Conservation (phyloP, 2,113 vertebrate species). For the Zosterops japonicus region DNA sequence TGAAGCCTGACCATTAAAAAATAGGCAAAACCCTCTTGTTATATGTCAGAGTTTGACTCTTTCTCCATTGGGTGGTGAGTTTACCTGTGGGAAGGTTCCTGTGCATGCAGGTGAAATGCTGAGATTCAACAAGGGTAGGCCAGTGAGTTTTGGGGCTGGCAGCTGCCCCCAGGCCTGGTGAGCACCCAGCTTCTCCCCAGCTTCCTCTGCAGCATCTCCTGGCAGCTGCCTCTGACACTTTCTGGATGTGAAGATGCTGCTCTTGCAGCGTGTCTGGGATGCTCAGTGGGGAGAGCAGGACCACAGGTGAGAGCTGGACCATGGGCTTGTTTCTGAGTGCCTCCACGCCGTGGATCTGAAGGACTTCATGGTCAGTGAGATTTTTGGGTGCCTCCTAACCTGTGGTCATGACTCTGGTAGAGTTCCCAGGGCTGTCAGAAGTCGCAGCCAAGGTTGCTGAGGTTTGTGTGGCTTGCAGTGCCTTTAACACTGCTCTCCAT, state of each 20-base stretch:
- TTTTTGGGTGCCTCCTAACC: background rate
- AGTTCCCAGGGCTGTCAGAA: background rate
- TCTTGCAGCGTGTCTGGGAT: background rate
- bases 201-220: background rate
- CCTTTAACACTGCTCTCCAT: slow-evolving; percentile 57
- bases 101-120: rapidly evolving
- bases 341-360: background rate
- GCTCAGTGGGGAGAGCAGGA: background rate
- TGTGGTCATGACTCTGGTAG: background rate
- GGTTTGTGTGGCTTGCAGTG: slow-evolving; percentile 57
- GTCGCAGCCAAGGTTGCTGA: background rate
- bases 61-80: rapidly evolving
- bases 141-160: background rate
- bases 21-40: background rate
- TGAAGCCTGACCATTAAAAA: background rate
- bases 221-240: background rate
- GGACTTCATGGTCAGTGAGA: background rate
- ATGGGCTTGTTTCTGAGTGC: background rate
- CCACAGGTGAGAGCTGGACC: background rate
- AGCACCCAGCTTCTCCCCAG: background rate
- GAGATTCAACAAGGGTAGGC: background rate
- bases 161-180: rapidly evolving
- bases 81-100: background rate
- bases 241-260: background rate
- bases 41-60: background rate